phyloP scores from a whole-genome alignment of 2,888 invertebrate species.

The Nomada lathburiana region DNA sequence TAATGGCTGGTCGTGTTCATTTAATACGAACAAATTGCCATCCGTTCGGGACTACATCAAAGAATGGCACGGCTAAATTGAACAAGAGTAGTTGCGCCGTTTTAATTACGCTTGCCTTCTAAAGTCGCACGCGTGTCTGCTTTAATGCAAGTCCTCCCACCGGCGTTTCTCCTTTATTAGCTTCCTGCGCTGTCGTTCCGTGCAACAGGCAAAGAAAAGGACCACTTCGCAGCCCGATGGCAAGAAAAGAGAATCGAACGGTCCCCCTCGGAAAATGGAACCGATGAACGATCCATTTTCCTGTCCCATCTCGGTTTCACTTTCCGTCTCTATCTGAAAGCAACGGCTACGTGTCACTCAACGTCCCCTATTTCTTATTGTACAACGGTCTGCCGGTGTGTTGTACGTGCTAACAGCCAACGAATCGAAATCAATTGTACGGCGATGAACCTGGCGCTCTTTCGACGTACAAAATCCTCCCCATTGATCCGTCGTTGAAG shows the following conservation, averaged over 20 bases:
- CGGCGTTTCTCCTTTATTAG: slow-evolving; percentile 41
- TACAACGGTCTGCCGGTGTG: background rate
- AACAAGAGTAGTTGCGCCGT: slow-evolving; percentile 51
- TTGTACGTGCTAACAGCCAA: background rate
- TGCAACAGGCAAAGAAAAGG: slow-evolving; percentile 5
- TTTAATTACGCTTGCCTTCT: slow-evolving; percentile 50
- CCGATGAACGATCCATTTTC: slow-evolving; percentile 32
- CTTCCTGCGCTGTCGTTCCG: slow-evolving; percentile 22
- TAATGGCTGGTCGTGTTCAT: slow-evolving; percentile 10
- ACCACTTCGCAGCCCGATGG: slow-evolving; percentile 14
- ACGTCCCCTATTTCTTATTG: background rate
- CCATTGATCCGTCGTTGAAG: background rate
- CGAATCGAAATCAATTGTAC: slow-evolving; percentile 32
- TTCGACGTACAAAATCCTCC: background rate
- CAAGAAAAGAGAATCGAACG: slow-evolving; percentile 25
- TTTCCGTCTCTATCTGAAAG: background rate
- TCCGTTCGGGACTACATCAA: slow-evolving; percentile 30
- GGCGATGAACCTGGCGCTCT: background rate
- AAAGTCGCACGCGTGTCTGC: slow-evolving; percentile 39
- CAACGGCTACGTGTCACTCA: slow-evolving; percentile 3
- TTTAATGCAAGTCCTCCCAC: slow-evolving; percentile 17
- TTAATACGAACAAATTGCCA: slow-evolving; percentile 38
- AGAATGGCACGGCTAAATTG: slow-evolving; percentile 46
- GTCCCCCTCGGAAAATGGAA: slow-evolving; percentile 13
- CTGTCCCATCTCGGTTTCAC: background rate